Conservation (phyloP, 2,113 vertebrate species). For the human (Homo sapiens) region GRCh38 chrX:74531001-74531500, state of each 20-base stretch:
- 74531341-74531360: constrained; percentile 91
- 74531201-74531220: neutral
- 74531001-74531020: neutral
- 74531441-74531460: constrained; percentile 85
- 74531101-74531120: constrained; percentile 44
- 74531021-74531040: constrained; percentile 11
- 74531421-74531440: constrained; percentile 92
- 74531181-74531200: neutral
- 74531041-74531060: constrained; percentile 46
- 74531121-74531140: constrained; percentile 23
- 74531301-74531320: neutral
- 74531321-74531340: constrained; percentile 90
- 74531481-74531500: constrained; percentile 87
- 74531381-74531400: constrained; percentile 94
- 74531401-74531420: constrained; percentile 93
- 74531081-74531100: neutral
- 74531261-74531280: neutral
- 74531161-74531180: neutral
- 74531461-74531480: constrained; percentile 90
- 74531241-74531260: neutral
- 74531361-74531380: constrained; percentile 94
- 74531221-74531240: neutral
- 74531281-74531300: neutral
- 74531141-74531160: constrained; percentile 4
- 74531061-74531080: neutral